These are phyloP conservation scores for Ischnura elegans DNA, from an alignment of 2,888 invertebrate species.

Conservation along the genomic window DNA sequence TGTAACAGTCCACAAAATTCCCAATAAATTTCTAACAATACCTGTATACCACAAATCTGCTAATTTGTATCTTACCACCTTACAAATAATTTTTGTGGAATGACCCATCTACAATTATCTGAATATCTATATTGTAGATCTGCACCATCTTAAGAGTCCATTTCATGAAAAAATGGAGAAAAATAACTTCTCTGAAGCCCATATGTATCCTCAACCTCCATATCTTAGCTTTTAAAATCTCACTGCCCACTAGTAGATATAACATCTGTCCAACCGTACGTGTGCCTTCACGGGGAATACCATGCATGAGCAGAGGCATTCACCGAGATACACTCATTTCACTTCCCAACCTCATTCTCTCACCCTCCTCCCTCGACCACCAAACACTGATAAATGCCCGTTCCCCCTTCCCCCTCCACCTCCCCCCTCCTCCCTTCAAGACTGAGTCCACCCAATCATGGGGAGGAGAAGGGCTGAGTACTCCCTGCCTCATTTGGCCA, in stretches of 20 bases:
- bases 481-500: constrained; percentile 56
- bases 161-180: constrained; percentile 65
- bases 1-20: not conserved
- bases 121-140: constrained; percentile 25
- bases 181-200: constrained; percentile 54
- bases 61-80: constrained; percentile 46
- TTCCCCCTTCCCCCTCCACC: constrained; percentile 2
- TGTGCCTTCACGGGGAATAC: not conserved
- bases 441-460: constrained; percentile 66
- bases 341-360: constrained; percentile 16
- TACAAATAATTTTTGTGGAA: constrained; percentile 11
- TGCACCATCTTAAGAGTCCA: constrained; percentile 37
- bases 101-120: not conserved
- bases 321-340: constrained; percentile 44
- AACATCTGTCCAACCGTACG: constrained; percentile 4
- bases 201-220: constrained; percentile 39
- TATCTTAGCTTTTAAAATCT: constrained; percentile 46
- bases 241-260: constrained; percentile 21
- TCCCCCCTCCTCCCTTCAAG: constrained; percentile 32
- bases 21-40: constrained; percentile 39
- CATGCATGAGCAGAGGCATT: not conserved
- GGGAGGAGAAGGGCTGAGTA: constrained; percentile 63
- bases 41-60: constrained; percentile 31
- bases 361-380: not conserved
- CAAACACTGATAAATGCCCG: constrained; percentile 10